Conservation (phyloP, 2,113 vertebrate species). For the Pelvicachromis taeniatus region DNA sequence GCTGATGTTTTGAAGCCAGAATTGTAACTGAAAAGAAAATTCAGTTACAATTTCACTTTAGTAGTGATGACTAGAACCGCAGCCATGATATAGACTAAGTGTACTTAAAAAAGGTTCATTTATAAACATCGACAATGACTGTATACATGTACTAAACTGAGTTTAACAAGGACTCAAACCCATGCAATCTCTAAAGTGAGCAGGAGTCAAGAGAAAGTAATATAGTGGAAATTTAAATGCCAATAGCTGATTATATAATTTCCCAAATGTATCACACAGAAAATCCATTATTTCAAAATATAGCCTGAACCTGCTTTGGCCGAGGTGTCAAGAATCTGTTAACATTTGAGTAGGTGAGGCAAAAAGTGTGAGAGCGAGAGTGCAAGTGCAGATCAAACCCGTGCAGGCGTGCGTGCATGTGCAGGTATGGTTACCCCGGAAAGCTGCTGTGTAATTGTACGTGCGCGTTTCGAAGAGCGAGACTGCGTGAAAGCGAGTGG, state of each 20-base stretch:
- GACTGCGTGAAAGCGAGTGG: constrained; percentile 40
- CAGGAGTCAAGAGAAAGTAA: background rate
- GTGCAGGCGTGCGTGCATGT: background rate
- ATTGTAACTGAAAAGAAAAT: background rate
- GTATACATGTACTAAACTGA: background rate
- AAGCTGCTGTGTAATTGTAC: background rate
- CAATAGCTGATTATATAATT: background rate
- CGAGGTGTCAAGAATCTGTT: background rate
- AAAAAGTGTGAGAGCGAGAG: background rate
- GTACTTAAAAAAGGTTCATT: background rate
- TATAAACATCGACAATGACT: background rate
- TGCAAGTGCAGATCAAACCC: background rate
- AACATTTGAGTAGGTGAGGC: constrained; percentile 13
- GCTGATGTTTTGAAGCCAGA: background rate
- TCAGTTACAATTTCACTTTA: background rate
- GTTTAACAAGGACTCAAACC: background rate
- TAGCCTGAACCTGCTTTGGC: background rate
- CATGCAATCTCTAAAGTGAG: background rate
- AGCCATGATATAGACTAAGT: background rate
- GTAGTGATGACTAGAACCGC: background rate
- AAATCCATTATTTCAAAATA: background rate
- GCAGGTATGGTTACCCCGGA: background rate
- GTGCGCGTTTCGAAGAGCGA: background rate
- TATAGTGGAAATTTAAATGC: background rate
- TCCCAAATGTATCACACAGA: background rate